Conservation (phyloP, 2,888 invertebrate genomes). For the Phaonia tiefii region DNA sequence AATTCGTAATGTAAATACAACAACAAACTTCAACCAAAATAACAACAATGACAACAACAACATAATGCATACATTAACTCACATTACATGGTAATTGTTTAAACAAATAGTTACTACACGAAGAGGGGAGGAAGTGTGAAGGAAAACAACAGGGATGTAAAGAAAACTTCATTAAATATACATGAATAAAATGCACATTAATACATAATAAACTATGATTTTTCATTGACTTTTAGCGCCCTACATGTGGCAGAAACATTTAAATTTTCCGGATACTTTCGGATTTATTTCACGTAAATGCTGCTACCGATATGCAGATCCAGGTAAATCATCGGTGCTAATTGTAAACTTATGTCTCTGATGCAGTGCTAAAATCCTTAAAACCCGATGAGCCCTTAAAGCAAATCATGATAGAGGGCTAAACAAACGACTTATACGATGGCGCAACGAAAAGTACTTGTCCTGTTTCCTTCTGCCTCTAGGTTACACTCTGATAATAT, state of each 20-base stretch:
- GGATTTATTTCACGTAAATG: too few species aligned
- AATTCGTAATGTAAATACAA: slow-evolving; percentile 21
- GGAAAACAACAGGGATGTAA: neutral
- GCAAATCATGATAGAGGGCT: too few species aligned
- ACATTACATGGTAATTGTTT: neutral
- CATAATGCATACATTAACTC: neutral
- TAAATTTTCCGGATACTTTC: too few species aligned
- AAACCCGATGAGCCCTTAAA: too few species aligned
- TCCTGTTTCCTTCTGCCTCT: too few species aligned
- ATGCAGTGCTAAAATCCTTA: too few species aligned
- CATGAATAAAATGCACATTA: slow-evolving; percentile 48
- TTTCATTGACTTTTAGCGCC: slow-evolving; percentile 1
- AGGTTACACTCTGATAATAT: too few species aligned
- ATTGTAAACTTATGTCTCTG: too few species aligned
- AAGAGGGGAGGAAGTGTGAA: neutral
- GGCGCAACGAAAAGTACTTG: too few species aligned
- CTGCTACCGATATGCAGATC: too few species aligned
- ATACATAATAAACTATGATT: slow-evolving; percentile 42
- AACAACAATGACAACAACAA: neutral
- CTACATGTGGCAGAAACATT: neutral
- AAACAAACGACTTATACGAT: too few species aligned
- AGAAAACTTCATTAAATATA: slow-evolving; percentile 43
- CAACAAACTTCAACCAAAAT: neutral
- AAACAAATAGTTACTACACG: slow-evolving; percentile 15
- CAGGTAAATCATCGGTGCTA: too few species aligned